phyloP scores from a whole-genome alignment of 1,140 invertebrate species.

The Drosophila murphyi region DNA sequence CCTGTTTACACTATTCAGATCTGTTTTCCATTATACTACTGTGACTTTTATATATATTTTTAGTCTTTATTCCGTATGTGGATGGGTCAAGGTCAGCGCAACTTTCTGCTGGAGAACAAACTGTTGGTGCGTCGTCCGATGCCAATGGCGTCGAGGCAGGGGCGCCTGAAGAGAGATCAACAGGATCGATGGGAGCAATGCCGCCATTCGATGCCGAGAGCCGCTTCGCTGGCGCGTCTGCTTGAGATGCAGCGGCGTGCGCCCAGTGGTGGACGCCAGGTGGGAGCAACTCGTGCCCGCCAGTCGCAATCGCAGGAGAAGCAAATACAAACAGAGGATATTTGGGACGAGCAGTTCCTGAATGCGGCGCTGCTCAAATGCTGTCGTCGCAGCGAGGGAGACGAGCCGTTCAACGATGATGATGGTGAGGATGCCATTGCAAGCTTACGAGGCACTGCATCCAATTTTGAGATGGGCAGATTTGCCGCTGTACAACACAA shows the following conservation, averaged over 20 bases:
- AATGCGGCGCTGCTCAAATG: constrained; percentile 63
- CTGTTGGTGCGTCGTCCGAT: constrained; percentile 30
- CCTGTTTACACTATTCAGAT: constrained; percentile 18
- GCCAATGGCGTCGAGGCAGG: not conserved
- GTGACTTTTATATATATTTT: constrained; percentile 14
- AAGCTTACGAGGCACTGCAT: constrained; percentile 47
- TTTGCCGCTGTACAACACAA: constrained; percentile 31
- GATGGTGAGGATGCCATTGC: not conserved
- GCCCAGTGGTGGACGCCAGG: not conserved
- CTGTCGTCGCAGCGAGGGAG: constrained; percentile 50
- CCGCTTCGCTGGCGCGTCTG: constrained; percentile 27
- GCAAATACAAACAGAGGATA: constrained; percentile 67
- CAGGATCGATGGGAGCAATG: not conserved
- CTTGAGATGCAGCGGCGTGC: constrained; percentile 7
- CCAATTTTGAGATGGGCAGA: constrained; percentile 63
- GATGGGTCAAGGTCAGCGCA: constrained; percentile 33
- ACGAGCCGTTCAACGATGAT: constrained; percentile 26
- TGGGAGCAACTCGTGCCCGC: not conserved
- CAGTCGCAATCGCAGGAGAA: constrained; percentile 45
- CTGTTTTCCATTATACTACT: constrained; percentile 6
- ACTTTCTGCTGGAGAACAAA: constrained; percentile 59
- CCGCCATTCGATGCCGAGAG: constrained; percentile 44
- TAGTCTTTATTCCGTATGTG: constrained; percentile 7
- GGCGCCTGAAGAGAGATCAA: not conserved
- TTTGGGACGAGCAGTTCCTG: constrained; percentile 57